A percentile compares a stretch with the other conserved stretches of the same genome.
phyloP scores from a whole-genome alignment of 2,888 invertebrate species.

The Caradrina clavipalpis region DNA sequence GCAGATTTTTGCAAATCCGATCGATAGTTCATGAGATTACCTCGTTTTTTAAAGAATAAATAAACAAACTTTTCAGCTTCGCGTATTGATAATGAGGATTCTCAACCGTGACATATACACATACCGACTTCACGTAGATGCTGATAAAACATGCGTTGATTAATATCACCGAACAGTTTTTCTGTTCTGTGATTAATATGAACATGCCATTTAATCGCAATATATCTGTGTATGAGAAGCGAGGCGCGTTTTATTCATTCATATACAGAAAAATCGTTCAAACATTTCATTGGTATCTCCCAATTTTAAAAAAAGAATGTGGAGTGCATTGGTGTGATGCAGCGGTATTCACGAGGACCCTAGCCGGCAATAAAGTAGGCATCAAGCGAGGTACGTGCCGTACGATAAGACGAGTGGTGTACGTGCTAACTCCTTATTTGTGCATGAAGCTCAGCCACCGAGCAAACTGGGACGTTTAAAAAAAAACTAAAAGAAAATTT shows the following conservation, averaged over 20 bases:
- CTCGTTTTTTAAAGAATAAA: too few species aligned
- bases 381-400: conserved; percentile 82
- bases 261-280: conserved; percentile 44
- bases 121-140: conserved; percentile 3
- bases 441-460: conserved; percentile 71
- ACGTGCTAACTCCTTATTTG: conserved; percentile 79
- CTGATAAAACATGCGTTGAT: neutral
- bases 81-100: too few species aligned
- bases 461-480: conserved; percentile 73
- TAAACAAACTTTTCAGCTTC: too few species aligned
- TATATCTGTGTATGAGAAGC: conserved; percentile 11
- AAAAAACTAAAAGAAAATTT: conserved; percentile 72
- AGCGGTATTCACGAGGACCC: conserved; percentile 70
- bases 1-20: too few species aligned
- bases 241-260: conserved; percentile 22
- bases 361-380: conserved; percentile 83
- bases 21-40: too few species aligned
- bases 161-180: neutral
- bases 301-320: conserved; percentile 72
- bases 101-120: neutral
- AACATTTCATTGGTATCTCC: conserved; percentile 65
- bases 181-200: neutral
- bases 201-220: conserved; percentile 5
- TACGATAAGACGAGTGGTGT: conserved; percentile 75
- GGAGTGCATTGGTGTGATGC: conserved; percentile 76